Percentiles rank a stretch among this genome's conserved stretches.
Conservation (phyloP, 2,797 vertebrate genomes). For the Hippocampus kuda region DNA sequence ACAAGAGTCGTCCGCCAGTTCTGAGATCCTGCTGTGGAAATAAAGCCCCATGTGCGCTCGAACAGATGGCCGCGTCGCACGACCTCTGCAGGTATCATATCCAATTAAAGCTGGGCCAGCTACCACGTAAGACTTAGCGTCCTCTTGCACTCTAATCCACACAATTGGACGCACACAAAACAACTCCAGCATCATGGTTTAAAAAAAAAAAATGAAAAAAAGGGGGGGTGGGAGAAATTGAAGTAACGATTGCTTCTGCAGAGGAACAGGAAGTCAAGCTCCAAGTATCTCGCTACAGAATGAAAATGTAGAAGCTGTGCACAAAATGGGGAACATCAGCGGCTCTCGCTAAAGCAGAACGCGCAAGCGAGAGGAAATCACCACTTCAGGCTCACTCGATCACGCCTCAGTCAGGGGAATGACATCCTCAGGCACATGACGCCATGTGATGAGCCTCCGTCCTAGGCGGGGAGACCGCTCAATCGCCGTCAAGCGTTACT, state of each 20-base stretch:
- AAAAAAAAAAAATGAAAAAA: too few relatives aligned
- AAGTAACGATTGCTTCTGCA: background rate
- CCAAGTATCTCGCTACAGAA: background rate
- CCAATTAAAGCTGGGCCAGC: conserved; percentile 11
- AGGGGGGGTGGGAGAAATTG: background rate
- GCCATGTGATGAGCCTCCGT: background rate
- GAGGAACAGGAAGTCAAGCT: background rate
- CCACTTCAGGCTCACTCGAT: background rate
- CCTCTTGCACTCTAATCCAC: conserved; percentile 2
- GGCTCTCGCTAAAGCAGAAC: background rate
- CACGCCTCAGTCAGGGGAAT: background rate
- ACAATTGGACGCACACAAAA: background rate
- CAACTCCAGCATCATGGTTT: background rate
- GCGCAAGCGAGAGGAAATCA: background rate
- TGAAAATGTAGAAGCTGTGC: background rate
- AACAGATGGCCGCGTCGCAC: conserved; percentile 6
- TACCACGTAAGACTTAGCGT: background rate
- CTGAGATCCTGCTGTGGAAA: background rate
- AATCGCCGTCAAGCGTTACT: background rate
- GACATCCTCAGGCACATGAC: background rate
- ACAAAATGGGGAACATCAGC: background rate
- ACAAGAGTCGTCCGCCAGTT: background rate
- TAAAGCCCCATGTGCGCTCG: background rate
- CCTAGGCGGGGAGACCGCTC: background rate
- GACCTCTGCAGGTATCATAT: conserved; percentile 11